Base-by-base conservation (phyloP, 2,888 invertebrate genomes). In the Aporophyla nigra region DNA sequence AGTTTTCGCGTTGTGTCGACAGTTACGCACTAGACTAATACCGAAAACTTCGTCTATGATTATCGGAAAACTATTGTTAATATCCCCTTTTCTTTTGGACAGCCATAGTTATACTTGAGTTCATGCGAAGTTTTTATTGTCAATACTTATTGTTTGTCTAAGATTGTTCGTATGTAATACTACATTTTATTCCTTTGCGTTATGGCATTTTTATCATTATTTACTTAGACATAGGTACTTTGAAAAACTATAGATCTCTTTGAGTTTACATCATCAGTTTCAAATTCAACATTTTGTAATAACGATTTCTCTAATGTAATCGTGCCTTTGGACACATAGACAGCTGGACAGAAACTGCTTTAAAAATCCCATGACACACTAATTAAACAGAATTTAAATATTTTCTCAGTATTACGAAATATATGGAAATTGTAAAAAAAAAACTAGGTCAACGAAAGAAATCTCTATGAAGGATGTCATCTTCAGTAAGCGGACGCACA, bases 391-490 rank as follows among this genome's bases (percentile, higher is more conserved):
- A 12, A 43, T 16, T 33, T 53, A 14, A 51, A 58, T 27, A 27
- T 43, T 9, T n/a, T 56, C 1, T 5, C 40, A 43, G 7, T 56
- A 27, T 59, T 53, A 33, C 5, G 40, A 58, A 14, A 27, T 9
- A 33, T 63, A 0, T 54, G 21, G 24, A 43, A 21, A 61, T 51
- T 16, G 21, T 58, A 19, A 58, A 75, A 56, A n/a, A 53, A n/a
- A 56, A 80, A 63, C 40, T 68, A 51, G 83, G 78, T 82, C 77
- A 80, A 12, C 19, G 40, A 63, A 58, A 54, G 62, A 21, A 67
- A 63, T 5, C 27, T 58, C 62, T 40, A 67, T 63, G 69, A 63
- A 49, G 56, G 53, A 82, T 76, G 62, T 59, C 66, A 62, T 76
- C 40, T 46, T 33, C 49, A 33, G 69, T 43, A 43, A 49, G 16